Base-by-base conservation (phyloP, 1,140 invertebrate species). In the Lordiphosa mommai region DNA sequence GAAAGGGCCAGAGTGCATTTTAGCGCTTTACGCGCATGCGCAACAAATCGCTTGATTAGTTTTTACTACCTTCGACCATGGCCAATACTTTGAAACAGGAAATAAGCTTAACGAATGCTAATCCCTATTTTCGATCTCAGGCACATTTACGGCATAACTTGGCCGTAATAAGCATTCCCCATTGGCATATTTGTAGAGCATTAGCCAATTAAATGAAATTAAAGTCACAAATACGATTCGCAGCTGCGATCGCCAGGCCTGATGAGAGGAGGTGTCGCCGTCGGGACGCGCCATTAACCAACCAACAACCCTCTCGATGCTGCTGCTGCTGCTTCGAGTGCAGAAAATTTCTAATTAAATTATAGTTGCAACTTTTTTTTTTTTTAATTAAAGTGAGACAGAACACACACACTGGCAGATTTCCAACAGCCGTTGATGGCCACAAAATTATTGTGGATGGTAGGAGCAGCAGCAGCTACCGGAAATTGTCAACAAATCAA, bases 41-140 rank as follows among this genome's bases (percentile, higher is more conserved):
- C 76, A 86, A 86, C 82, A 61, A 86, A 86, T 86, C 84, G 76
- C 82, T 82, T 86, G 84, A 86, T 86, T 86, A 86, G 72, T 61
- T 82, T 82, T 67, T 59, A 14, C 33, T 50, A 29, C 33, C 37
- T 7, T 8, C 23, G 9, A 30, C 20, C 36, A 61, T 34, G 49
- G 40, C 34, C 17, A 66, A 56, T 61, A 56, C 43, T 32, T 9
- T 6, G 20, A 12, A 50, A 67, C 61, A 77, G 57, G 67, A 77
- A 77, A 76, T 66, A 69, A 51, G 51, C 72, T 29, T 60, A 53
- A 58, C 56, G 55, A 66, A 70, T 71, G 53, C 38, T 33, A 63
- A 59, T 50, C 48, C 38, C 46, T 43, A 57, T 51, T 30, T 20
- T 34, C 17, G 52, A 63, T 48, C 41, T 63, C 56, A 57, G 3